phyloP scores from a whole-genome alignment of 1,140 invertebrate species.

The Halyomorpha halys region DNA sequence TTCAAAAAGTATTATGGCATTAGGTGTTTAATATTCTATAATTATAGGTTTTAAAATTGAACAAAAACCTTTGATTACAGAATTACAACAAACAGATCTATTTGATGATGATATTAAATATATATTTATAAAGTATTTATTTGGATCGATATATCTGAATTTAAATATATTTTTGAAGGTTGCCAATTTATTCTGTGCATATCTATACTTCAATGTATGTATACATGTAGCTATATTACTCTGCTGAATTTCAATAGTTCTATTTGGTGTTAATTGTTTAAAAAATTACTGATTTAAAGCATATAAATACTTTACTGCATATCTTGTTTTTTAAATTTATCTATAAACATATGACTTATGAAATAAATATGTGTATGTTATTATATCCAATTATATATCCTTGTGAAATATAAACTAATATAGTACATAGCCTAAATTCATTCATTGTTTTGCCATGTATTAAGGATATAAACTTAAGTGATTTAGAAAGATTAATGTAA shows the following conservation, averaged over 20 bases:
- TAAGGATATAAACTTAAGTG: conserved; percentile 10
- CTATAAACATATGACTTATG: conserved; percentile 1
- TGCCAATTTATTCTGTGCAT: conserved; percentile 1
- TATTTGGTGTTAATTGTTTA: background rate
- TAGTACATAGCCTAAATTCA: conserved; percentile 15
- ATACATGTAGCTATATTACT: background rate
- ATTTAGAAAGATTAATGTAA: conserved; percentile 7
- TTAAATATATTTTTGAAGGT: conserved; percentile 10
- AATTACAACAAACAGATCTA: background rate
- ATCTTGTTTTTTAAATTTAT: conserved; percentile 9
- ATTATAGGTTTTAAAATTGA: background rate
- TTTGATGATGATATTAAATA: conserved; percentile 6
- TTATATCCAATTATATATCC: conserved; percentile 7
- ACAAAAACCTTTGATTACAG: background rate
- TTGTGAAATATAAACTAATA: conserved; percentile 13
- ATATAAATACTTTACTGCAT: conserved; percentile 1
- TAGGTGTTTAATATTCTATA: background rate
- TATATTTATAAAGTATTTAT: conserved; percentile 10
- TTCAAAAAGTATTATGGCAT: background rate
- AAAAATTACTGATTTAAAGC: background rate
- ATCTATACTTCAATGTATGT: conserved; percentile 6
- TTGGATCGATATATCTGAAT: conserved; percentile 7
- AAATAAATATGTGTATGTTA: conserved; percentile 4
- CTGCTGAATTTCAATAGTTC: conserved; percentile 9
- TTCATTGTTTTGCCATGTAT: conserved; percentile 17